phyloP scores from a whole-genome alignment of 2,888 invertebrate genomes.

The Uloborus plumipes region DNA sequence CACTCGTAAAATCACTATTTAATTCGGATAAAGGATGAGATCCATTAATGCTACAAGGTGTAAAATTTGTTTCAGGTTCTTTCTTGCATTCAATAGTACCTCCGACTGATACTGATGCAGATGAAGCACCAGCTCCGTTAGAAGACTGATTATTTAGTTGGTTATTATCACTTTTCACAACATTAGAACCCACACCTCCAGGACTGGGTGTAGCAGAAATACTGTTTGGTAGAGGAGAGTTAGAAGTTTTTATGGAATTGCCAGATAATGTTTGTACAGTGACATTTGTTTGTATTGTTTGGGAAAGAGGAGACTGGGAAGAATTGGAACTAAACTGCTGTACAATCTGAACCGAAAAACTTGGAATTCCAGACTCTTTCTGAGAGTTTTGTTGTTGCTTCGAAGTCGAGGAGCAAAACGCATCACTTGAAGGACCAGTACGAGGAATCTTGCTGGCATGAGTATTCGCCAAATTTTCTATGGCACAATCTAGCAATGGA shows the following conservation, averaged over 20 bases:
- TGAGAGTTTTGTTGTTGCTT: constrained; percentile 13
- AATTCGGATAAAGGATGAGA: constrained; percentile 72
- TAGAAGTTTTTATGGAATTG: constrained; percentile 36
- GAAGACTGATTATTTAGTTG: constrained; percentile 10
- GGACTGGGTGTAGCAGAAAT: constrained; percentile 41
- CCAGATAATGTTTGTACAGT: constrained; percentile 83
- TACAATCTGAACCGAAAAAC: constrained; percentile 90
- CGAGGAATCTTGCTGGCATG: constrained; percentile 37
- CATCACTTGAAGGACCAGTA: constrained; percentile 16
- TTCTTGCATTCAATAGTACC: constrained; percentile 81
- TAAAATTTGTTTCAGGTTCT: constrained; percentile 33
- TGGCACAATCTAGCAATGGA: constrained; percentile 40
- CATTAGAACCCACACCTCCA: constrained; percentile 5
- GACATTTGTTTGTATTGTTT: constrained; percentile 90
- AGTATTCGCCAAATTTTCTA: constrained; percentile 15
- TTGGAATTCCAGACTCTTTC: constrained; percentile 39
- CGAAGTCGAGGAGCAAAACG: constrained; percentile 3
- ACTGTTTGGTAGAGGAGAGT: constrained; percentile 38
- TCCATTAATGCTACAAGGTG: constrained; percentile 77
- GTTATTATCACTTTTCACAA: constrained; percentile 8
- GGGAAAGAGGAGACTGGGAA: constrained; percentile 78
- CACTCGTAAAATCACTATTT: constrained; percentile 17
- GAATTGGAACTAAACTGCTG: constrained; percentile 79
- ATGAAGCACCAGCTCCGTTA: constrained; percentile 18
- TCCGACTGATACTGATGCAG: constrained; percentile 33